Evolutionary conservation across 1,140 invertebrate species (phyloP).

Genomic region (Drosophila suzukii): DNA sequence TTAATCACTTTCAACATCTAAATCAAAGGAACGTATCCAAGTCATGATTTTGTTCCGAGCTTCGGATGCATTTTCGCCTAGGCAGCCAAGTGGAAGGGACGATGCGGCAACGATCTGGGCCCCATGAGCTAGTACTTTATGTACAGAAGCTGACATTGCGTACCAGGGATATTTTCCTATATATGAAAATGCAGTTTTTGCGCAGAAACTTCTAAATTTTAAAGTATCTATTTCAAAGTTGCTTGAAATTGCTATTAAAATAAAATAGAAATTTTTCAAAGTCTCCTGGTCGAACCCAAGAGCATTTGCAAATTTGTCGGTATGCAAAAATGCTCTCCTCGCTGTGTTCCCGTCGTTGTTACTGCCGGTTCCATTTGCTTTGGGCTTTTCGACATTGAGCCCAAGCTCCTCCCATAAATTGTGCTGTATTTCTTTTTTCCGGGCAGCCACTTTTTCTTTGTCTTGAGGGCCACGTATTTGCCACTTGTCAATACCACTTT

Average conservation of each 20-base stretch:
- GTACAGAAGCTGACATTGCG: conserved; percentile 1
- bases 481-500: too few species aligned
- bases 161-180: conserved; percentile 5
- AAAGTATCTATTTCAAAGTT: conserved; percentile 7
- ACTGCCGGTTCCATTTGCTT: conserved; percentile 17
- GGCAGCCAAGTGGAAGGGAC: too few species aligned
- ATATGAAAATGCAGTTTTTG: conserved; percentile 7
- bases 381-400: conserved; percentile 17
- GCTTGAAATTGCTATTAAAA: conserved; percentile 1
- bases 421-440: conserved; percentile 13
- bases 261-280: background rate
- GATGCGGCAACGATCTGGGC: too few species aligned
- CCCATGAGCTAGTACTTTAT: conserved; percentile 9
- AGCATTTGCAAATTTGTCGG: too few species aligned
- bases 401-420: conserved; percentile 17
- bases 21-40: too few species aligned
- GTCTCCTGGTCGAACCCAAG: too few species aligned
- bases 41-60: too few species aligned
- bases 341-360: background rate
- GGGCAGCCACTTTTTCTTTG: too few species aligned
- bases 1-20: too few species aligned
- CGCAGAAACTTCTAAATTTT: conserved; percentile 29
- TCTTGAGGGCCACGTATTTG: too few species aligned
- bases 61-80: too few species aligned
- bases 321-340: too few species aligned